Base-by-base conservation (phyloP, 2,888 invertebrate species). In the Drosophila sordidula region DNA sequence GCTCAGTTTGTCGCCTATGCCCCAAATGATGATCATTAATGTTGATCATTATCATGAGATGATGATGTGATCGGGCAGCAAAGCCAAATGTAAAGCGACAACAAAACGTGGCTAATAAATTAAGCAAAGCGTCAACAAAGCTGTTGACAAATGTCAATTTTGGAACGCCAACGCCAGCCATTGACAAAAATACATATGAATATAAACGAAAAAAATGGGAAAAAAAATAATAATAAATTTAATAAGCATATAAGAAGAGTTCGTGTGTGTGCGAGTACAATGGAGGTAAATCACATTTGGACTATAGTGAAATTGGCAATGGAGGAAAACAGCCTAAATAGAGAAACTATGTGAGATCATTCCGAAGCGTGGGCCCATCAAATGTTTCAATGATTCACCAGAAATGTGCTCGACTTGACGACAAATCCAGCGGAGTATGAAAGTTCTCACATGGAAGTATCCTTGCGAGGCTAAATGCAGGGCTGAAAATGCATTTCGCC, bases 131-230 rank as follows among this genome's bases (percentile, higher is more conserved):
- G 79, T 70, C 63, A 75, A 80, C 75, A 80, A 82, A 77, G 65
- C 80, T 73, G 54, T 69, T 87, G 81, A 87, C 85, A 84, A 87
- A 81, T 86, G 70, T 62, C 70, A 67, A 65, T 47, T 67, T 75
- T 39, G 51, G 57, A 59, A 75, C 70, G 54, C 68, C 68, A 64
- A 78, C 78, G 67, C 80, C 47, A 56, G 47, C 5, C 45, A 58
- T 56, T 38, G 25, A 46, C 38, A 49, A 45, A 59, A 66, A 38
- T 32, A 32, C 3, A 32, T 11, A 29, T 6, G 8, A 4, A 6
- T 29, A 32, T 32, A 34, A 34, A 34, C 1, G 12, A 34, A 32
- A 38, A 32, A 22, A 38, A 26, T 34, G 22, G 29, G 8, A 34
- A 47, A 44, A 46, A 54, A 25, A 41, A 29, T 38, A 46, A 49